A percentile compares a stretch with the other conserved stretches of the same genome.
Evolutionary conservation across 2,113 vertebrate species (phyloP).

Genomic region (Nycticorax nycticorax): DNA sequence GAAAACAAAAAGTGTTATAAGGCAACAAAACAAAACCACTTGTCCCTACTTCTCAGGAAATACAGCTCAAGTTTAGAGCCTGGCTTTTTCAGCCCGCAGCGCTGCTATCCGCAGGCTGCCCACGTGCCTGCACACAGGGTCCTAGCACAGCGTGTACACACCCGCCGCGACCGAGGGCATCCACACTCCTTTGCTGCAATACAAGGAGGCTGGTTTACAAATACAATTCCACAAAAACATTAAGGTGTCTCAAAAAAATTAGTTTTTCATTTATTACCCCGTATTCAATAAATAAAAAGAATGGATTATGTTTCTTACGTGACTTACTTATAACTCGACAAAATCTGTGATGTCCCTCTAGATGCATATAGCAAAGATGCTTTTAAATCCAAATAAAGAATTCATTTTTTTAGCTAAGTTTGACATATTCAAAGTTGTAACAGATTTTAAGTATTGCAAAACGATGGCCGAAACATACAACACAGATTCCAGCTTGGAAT

Average conservation of each 20-base stretch:
- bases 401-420: not conserved
- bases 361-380: not conserved
- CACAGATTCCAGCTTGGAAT: not conserved
- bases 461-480: not conserved
- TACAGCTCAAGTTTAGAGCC: not conserved
- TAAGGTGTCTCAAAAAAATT: not conserved
- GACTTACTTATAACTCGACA: not conserved
- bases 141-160: not conserved
- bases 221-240: not conserved
- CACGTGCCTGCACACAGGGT: not conserved
- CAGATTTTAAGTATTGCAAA: not conserved
- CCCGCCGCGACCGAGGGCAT: not conserved
- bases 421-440: not conserved
- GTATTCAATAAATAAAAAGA: not conserved
- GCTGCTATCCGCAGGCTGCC: not conserved
- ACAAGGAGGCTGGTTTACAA: not conserved
- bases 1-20: not conserved
- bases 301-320: not conserved
- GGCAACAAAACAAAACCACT: not conserved
- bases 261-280: not conserved
- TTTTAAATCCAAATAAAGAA: not conserved
- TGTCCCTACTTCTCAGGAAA: not conserved
- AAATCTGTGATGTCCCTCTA: not conserved
- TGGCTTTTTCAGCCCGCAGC: rapidly evolving
- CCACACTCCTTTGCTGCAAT: not conserved